phyloP scores from a whole-genome alignment of 2,797 vertebrate species.

The Coluber constrictor region DNA sequence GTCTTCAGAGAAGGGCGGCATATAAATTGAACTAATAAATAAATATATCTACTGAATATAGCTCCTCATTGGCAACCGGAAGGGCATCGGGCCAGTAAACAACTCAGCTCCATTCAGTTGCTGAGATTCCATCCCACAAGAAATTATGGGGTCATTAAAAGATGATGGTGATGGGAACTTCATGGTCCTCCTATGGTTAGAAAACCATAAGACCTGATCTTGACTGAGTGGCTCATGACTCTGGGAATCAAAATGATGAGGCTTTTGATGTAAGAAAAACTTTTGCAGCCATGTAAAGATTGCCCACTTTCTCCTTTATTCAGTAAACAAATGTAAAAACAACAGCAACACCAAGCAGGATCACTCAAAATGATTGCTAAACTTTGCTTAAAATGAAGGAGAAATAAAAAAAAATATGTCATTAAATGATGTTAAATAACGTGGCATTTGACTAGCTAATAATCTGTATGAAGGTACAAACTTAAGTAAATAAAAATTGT shows the following conservation, averaged over 20 bases:
- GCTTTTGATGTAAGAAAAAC: background rate
- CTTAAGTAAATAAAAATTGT: conserved; percentile 5
- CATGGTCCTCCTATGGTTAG: too few relatives aligned
- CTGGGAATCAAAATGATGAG: background rate
- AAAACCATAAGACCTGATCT: too few relatives aligned
- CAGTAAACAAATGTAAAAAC: background rate
- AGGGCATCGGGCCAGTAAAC: too few relatives aligned
- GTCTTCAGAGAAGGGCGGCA: too few relatives aligned
- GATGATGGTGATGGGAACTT: too few relatives aligned
- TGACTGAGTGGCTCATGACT: too few relatives aligned
- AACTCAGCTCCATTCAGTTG: too few relatives aligned
- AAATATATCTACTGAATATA: too few relatives aligned
- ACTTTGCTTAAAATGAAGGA: background rate
- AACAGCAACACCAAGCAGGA: background rate
- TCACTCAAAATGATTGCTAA: background rate
- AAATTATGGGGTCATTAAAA: too few relatives aligned
- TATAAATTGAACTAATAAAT: too few relatives aligned
- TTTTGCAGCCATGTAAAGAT: background rate
- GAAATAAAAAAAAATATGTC: background rate
- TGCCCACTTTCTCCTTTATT: background rate
- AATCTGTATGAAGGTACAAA: background rate
- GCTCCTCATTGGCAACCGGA: too few relatives aligned
- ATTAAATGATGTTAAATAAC: background rate
- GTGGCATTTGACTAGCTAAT: background rate
- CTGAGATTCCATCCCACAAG: too few relatives aligned